Conservation (phyloP, 2,888 invertebrate species). For the Catocala nupta region DNA sequence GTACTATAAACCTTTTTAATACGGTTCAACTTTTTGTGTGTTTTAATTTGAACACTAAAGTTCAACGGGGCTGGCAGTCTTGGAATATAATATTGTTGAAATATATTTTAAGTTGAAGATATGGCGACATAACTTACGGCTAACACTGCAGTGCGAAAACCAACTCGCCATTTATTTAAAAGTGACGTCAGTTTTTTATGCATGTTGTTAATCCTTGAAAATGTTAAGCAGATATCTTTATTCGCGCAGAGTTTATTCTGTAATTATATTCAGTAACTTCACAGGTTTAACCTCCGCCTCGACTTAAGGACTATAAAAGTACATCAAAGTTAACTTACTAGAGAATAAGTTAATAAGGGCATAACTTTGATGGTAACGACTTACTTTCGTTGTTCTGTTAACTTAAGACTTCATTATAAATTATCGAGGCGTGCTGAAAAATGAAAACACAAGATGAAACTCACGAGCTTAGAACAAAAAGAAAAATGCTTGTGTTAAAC, state of each 20-base stretch:
- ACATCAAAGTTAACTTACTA: slow-evolving; percentile 51
- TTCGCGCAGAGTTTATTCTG: slow-evolving; percentile 30
- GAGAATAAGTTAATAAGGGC: slow-evolving; percentile 47
- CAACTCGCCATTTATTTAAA: neutral
- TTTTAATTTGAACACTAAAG: slow-evolving; percentile 31
- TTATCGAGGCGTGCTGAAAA: slow-evolving; percentile 40
- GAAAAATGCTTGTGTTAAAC: slow-evolving; percentile 8
- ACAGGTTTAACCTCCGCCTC: slow-evolving; percentile 25
- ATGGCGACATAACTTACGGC: neutral
- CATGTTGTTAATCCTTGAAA: neutral
- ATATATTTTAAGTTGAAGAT: slow-evolving; percentile 17
- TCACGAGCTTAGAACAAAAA: slow-evolving; percentile 27
- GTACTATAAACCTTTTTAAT: slow-evolving; percentile 38
- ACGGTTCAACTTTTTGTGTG: slow-evolving; percentile 24
- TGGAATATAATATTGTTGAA: slow-evolving; percentile 31
- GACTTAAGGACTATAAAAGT: slow-evolving; percentile 41
- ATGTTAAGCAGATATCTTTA: slow-evolving; percentile 34
- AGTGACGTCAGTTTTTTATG: neutral
- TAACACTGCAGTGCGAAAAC: slow-evolving; percentile 1
- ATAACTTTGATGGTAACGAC: slow-evolving; percentile 44
- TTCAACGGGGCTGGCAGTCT: slow-evolving; percentile 12
- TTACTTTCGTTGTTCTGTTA: slow-evolving; percentile 43
- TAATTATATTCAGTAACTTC: slow-evolving; percentile 42
- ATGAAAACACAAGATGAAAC: slow-evolving; percentile 37
- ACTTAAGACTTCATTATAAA: slow-evolving; percentile 45